Percentiles rank a stretch among this genome's conserved stretches.
phyloP scores from a whole-genome alignment of 2,797 vertebrate genomes.

The Rhodeus uyekii region DNA sequence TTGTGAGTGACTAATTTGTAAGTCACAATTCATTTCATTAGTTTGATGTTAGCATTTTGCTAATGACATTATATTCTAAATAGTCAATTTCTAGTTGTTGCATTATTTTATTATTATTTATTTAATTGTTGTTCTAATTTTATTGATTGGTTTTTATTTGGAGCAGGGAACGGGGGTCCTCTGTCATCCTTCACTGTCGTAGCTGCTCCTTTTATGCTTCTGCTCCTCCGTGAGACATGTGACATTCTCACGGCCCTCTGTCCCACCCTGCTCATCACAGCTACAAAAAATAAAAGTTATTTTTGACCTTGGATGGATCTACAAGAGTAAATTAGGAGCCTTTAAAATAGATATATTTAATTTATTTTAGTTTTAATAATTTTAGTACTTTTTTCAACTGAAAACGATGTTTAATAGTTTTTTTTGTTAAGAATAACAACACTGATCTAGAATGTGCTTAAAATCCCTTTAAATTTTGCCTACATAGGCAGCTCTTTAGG shows the following conservation, averaged over 20 bases:
- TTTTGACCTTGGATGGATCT: not conserved
- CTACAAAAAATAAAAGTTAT: not conserved
- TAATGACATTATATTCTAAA: not conserved
- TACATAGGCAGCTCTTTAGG: not conserved
- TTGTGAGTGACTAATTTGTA: not conserved
- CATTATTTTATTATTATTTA: not conserved
- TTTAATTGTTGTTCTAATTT: not conserved
- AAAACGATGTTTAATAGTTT: not conserved
- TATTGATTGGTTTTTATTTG: no score
- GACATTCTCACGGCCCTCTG: no score
- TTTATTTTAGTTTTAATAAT: not conserved
- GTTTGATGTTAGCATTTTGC: not conserved
- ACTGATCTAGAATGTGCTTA: not conserved
- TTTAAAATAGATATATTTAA: not conserved
- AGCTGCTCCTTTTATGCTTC: no score
- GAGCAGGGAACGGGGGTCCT: no score
- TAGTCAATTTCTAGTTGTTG: not conserved
- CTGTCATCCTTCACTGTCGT: no score
- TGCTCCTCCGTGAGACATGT: no score
- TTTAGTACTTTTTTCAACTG: not conserved
- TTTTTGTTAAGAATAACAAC: not conserved
- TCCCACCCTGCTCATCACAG: no score
- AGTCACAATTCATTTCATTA: not conserved
- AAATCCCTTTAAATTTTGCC: not conserved
- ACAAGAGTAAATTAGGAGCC: not conserved